Evolutionary conservation across 2,888 invertebrate species (phyloP), one percentile per base, ranked within the genome.

Genomic region (Drosophila eohydei): DNA sequence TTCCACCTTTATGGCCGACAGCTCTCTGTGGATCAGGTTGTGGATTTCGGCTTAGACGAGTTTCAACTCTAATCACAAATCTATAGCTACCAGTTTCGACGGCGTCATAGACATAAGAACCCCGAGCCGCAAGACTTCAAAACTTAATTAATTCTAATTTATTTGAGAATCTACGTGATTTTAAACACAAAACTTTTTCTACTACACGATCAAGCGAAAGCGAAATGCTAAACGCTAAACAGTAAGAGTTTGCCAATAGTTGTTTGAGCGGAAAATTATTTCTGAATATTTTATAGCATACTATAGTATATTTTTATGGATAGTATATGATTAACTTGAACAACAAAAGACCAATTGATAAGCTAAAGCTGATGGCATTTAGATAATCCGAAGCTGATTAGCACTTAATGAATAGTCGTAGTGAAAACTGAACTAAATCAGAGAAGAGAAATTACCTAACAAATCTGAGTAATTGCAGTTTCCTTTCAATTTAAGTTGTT

Each of bases 1-100:
- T 90, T 97, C 96, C 62, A 93, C 94, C 90, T 95, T 94, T 90
- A 96, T 97, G 76, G 95, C 94, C 71, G 94, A 93, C 54, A 95
- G 94, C 92, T 92, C 91, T 65, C 92, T 92, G 73, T 40, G 58
- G 44, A 78, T 71, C 57, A 80, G 57, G 66, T 77, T 66, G 52
- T 48, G 36, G 52, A 68, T 64, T 57, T 69, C 11, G 32, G 57
- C 30, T 69, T 60, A 65, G 64, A 81, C 87, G 43, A 59, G 82
- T 68, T 81, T 73, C 57, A 64, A 52, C 71, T 76, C 58, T 62
- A 62, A 67, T 71, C 65, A 66, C 68, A 64, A 65, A 62, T 69
- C 34, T 57, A 32, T 21, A 55, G 62, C 69, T 77, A 80, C 88
- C 83, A 83, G 89, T 88, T 89, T 83, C n/a, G 43, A 63, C 64